Evolutionary conservation across 2,113 vertebrate genomes (phyloP), one percentile per base, ranked within the genome.

Genomic region (Ceyx cyanopectus): DNA sequence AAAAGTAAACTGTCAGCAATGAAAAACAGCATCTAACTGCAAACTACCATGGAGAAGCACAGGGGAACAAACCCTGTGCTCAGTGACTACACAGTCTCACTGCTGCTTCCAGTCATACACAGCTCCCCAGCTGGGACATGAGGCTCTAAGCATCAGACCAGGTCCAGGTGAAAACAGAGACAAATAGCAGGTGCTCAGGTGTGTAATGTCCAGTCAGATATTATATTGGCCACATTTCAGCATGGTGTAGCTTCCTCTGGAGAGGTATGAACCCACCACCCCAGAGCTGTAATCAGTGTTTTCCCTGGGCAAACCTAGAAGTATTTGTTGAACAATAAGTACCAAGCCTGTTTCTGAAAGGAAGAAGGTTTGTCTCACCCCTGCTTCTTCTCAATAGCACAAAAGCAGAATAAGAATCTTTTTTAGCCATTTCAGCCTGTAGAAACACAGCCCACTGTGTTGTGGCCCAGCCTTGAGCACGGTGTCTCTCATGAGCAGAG

Each of bases 71-170:
- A 17, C 5, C 16, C 14, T 0, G 0, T 18, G 5, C 14, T 66
- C 6, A 3, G 19, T 15, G 43, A 12, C 32, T 23, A 4, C 6
- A 5, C 66, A 41, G 19, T 6, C 22, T 10, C 1, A 1, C 10
- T 0, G 0, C 22, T 86, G 3, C 40, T 80, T 41, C 40, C 63
- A 92, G 21, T 7, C 0, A 1, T 9, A 13, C 0, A 3, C 41
- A 62, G 65, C 6, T 50, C 30, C 32, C 14, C 0, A 0, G 4
- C 1, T 60, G 57, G 32, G 15, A 62, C 83, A 75, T 4, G 12
- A 0, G 0, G 4, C 6, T 79, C 15, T 43, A 1, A 2, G 41
- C 29, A 53, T 80, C 48, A 68, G 27, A 45, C 12, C 1, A 34
- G 14, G 34, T 62, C 30, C 30, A 57, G 32, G 7, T 5, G 14